phyloP scores from a whole-genome alignment of 2,113 vertebrate species.

The Hippocampus abdominalis region DNA sequence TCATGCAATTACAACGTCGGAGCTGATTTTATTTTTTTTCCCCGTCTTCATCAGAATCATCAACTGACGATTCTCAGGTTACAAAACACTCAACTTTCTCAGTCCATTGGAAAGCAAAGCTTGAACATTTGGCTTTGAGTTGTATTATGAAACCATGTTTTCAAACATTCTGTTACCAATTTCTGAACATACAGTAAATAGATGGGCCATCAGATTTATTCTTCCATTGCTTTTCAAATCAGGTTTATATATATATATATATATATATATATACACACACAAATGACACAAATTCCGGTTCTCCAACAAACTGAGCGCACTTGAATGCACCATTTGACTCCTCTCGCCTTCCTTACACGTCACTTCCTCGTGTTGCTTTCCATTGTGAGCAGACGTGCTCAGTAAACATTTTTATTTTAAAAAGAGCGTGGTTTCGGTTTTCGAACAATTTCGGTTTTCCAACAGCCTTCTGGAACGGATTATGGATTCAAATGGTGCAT shows the following conservation, averaged over 20 bases:
- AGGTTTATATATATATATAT: not conserved
- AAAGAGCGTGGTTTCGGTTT: no score
- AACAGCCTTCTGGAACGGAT: no score
- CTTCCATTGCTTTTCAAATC: not conserved
- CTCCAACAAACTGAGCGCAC: no score
- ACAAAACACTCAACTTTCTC: not conserved
- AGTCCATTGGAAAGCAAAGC: not conserved
- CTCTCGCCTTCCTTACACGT: no score
- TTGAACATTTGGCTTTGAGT: constrained; percentile 20
- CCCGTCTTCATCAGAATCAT: not conserved
- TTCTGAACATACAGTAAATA: not conserved
- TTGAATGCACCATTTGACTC: no score
- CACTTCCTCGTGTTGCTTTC: no score
- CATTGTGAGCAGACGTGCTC: no score
- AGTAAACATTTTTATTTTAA: no score
- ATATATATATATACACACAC: no score
- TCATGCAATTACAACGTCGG: not conserved
- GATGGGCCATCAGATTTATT: constrained; percentile 1
- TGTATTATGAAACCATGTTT: not conserved
- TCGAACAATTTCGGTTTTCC: no score
- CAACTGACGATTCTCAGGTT: not conserved
- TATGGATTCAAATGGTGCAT: no score
- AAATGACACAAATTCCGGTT: no score
- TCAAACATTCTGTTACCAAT: constrained; percentile 8
- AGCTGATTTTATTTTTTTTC: not conserved